phyloP scores from a whole-genome alignment of 92 coral and sea anemone genomes.

The Paramuricea clavata region DNA sequence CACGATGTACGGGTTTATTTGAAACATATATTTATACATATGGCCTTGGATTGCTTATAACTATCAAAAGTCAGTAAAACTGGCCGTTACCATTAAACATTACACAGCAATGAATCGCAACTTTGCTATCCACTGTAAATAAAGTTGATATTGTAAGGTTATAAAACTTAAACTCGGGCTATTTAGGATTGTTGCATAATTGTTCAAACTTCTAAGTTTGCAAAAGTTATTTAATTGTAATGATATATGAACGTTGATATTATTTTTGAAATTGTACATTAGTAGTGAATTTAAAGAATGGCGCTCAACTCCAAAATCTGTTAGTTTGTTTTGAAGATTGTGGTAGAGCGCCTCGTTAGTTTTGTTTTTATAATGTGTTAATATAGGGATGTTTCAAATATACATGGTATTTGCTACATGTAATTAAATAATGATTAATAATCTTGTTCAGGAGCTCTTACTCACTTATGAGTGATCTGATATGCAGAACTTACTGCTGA shows the following conservation, averaged over 20 bases:
- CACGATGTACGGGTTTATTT: not conserved
- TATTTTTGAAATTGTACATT: slow-evolving; percentile 46
- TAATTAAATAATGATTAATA: not conserved
- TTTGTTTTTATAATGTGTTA: slow-evolving; percentile 26
- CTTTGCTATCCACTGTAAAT: slow-evolving; percentile 25
- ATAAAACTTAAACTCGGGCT: not conserved
- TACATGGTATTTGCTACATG: slow-evolving; percentile 19
- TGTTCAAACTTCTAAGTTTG: not conserved
- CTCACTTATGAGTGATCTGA: not conserved
- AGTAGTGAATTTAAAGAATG: not conserved
- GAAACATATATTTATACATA: not conserved
- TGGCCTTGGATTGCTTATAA: not conserved
- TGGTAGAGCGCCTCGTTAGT: not conserved
- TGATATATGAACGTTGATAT: slow-evolving; percentile 5
- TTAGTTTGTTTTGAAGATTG: not conserved
- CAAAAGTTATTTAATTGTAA: slow-evolving; percentile 43
- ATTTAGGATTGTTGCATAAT: not conserved
- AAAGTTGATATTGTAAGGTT: not conserved
- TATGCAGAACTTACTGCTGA: not conserved
- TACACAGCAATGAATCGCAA: not conserved
- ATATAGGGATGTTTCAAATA: slow-evolving; percentile 8
- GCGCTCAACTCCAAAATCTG: not conserved
- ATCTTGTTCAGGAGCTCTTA: not conserved
- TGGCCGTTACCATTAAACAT: not conserved
- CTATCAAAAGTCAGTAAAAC: not conserved